Percentiles rank a stretch among this genome's conserved stretches.
Conservation (phyloP, 2,888 invertebrate species). For the Lasioglossum lativentre region DNA sequence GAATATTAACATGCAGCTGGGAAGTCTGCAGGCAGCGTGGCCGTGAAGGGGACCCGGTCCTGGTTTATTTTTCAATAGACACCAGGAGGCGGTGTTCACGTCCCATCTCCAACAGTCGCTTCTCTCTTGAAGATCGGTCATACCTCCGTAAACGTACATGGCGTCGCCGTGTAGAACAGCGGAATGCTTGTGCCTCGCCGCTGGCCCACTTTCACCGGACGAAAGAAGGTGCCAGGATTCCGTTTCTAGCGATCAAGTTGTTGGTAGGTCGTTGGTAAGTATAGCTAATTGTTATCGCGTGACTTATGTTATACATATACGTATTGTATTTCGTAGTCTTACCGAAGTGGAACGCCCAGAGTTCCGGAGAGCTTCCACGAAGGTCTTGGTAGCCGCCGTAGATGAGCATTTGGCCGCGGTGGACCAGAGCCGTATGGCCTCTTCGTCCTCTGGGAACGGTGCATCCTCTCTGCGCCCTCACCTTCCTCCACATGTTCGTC, state of each 20-base stretch:
- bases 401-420: slow-evolving; percentile 91
- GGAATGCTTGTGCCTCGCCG: slow-evolving; percentile 93
- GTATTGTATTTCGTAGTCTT: slow-evolving; percentile 42
- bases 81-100: slow-evolving; percentile 88
- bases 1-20: slow-evolving; percentile 92
- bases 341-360: slow-evolving; percentile 96
- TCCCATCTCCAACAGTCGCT: slow-evolving; percentile 93
- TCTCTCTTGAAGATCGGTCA: slow-evolving; percentile 92
- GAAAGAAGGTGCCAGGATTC: slow-evolving; percentile 91
- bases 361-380: slow-evolving; percentile 92
- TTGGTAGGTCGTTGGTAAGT: neutral
- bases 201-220: slow-evolving; percentile 86
- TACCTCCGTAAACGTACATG: slow-evolving; percentile 95
- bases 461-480: slow-evolving; percentile 86
- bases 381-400: slow-evolving; percentile 96
- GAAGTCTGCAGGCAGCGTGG: slow-evolving; percentile 92
- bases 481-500: slow-evolving; percentile 88
- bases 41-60: slow-evolving; percentile 91
- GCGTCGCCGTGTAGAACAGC: slow-evolving; percentile 91
- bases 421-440: slow-evolving; percentile 93
- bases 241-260: slow-evolving; percentile 87
- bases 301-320: too few species aligned
- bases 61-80: slow-evolving; percentile 87
- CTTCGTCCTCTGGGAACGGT: slow-evolving; percentile 91
- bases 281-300: neutral